Conservation (phyloP, 2,888 invertebrate genomes). For the Bruchidius siliquastri region DNA sequence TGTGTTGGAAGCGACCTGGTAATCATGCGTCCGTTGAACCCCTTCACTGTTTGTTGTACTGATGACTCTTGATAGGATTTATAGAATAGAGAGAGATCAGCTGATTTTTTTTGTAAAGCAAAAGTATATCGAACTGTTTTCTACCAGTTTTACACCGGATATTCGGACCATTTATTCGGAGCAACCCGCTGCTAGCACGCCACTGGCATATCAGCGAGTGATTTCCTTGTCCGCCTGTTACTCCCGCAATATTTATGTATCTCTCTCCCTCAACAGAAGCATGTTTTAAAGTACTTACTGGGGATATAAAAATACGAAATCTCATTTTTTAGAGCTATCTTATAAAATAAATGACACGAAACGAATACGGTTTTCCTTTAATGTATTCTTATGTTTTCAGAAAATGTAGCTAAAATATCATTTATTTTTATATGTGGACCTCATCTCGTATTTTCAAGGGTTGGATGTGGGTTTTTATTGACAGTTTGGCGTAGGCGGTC, state of each 20-base stretch:
- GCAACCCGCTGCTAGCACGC: too few relatives aligned
- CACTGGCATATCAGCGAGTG: background rate
- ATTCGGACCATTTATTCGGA: too few relatives aligned
- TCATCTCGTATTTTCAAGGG: background rate
- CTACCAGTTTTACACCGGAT: too few relatives aligned
- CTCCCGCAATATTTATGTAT: conserved; percentile 26
- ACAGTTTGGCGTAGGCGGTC: background rate
- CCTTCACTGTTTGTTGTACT: too few relatives aligned
- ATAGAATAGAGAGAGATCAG: too few relatives aligned
- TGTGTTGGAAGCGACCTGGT: too few relatives aligned
- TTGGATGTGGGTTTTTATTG: background rate
- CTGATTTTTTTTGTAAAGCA: too few relatives aligned
- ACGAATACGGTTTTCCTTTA: conserved; percentile 45
- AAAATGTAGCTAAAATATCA: conserved; percentile 25
- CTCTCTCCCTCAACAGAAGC: conserved; percentile 32
- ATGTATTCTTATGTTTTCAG: conserved; percentile 47
- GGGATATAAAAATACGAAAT: conserved; percentile 39
- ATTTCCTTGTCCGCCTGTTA: conserved; percentile 4
- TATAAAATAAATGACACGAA: conserved; percentile 47
- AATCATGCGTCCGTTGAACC: too few relatives aligned
- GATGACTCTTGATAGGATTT: too few relatives aligned
- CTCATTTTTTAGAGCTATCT: conserved; percentile 43
- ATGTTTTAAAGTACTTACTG: conserved; percentile 36
- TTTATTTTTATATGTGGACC: background rate
- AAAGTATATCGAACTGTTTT: too few relatives aligned